These are phyloP conservation scores for Erebia epiphron DNA, from an alignment of 2,888 invertebrate species.

Conservation along the genomic window DNA sequence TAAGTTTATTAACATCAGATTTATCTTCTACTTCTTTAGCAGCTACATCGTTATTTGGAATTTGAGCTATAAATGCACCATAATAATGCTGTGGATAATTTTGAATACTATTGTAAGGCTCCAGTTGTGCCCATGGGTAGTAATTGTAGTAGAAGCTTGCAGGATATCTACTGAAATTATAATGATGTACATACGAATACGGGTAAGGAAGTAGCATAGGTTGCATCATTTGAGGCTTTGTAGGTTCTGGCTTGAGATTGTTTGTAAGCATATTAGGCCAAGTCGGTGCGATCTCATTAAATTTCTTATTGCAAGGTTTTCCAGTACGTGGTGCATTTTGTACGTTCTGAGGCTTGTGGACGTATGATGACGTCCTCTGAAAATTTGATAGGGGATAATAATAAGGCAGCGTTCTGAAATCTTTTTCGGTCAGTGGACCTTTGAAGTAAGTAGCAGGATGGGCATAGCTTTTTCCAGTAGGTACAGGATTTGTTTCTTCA, in stretches of 20 bases:
- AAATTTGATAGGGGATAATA: constrained; percentile 60
- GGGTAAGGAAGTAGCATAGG: constrained; percentile 59
- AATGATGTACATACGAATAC: constrained; percentile 54
- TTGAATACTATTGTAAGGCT: constrained; percentile 45
- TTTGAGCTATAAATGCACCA: constrained; percentile 38
- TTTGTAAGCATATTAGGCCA: constrained; percentile 38
- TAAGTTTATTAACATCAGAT: constrained; percentile 37
- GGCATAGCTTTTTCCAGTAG: constrained; percentile 38
- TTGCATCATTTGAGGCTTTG: constrained; percentile 41
- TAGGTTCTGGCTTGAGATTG: constrained; percentile 40
- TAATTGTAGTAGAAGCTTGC: constrained; percentile 43
- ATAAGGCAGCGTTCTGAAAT: constrained; percentile 58
- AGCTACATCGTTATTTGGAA: constrained; percentile 42
- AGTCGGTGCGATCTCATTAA: constrained; percentile 35
- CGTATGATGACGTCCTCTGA: constrained; percentile 58
- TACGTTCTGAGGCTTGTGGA: constrained; percentile 41
- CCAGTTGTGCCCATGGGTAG: constrained; percentile 50
- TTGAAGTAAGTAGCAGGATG: constrained; percentile 47
- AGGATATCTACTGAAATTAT: constrained; percentile 48
- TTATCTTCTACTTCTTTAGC: constrained; percentile 44
- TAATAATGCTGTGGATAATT: constrained; percentile 44
- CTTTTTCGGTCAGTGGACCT: constrained; percentile 45
- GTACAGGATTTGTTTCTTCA: constrained; percentile 42
- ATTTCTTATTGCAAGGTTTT: constrained; percentile 39
- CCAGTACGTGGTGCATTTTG: constrained; percentile 20